Evolutionary conservation across 2,797 vertebrate genomes (phyloP), one percentile per base, ranked within the genome.

Genomic region (Oreochromis grahami): DNA sequence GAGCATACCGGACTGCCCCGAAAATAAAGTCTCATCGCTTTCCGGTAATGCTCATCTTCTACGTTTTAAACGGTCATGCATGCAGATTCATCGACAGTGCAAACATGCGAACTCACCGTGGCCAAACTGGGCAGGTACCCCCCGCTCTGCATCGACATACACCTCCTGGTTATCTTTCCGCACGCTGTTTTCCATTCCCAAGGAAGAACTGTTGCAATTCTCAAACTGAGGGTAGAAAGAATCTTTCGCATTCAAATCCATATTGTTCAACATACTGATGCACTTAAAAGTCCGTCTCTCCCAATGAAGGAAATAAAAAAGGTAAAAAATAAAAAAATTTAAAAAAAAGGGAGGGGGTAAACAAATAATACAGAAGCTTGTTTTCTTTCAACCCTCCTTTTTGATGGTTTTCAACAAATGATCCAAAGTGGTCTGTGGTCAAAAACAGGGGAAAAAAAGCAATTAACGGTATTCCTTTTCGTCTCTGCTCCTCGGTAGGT

Each of bases 191-290:
- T 96, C 97, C 94, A 96, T 96, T 8, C 96, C 97, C 58, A 96
- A 89, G 17, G 92, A 92, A 88, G 97, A 95, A 93, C 95, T 95
- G 95, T 96, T 96, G 96, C 96, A 97, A 92, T 97, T 98, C 32
- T 97, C 95, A 95, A 97, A 97, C 92, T 98, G 98, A 55, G 96
- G 94, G 77, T 97, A 98, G 85, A 97, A 97, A 7, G 96, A 95
- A 91, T 98, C 97, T 96, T 98, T 97, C 91, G 97, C 97, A 89
- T 97, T 97, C 94, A 97, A 96, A 96, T 98, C 98, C 97, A 98
- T 97, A 92, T 97, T 97, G 94, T 97, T 98, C 91, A 98, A 97
- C 97, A 98, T 98, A 92, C 93, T 96, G 94, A 82, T 95, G 92
- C 91, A 83, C 90, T 89, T 91, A 88, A 91, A 94, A 94, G 95